Evolutionary conservation across 37 sponge, comb jelly and placozoan genomes (phyloP).

Genomic region (Agelas oroides): DNA sequence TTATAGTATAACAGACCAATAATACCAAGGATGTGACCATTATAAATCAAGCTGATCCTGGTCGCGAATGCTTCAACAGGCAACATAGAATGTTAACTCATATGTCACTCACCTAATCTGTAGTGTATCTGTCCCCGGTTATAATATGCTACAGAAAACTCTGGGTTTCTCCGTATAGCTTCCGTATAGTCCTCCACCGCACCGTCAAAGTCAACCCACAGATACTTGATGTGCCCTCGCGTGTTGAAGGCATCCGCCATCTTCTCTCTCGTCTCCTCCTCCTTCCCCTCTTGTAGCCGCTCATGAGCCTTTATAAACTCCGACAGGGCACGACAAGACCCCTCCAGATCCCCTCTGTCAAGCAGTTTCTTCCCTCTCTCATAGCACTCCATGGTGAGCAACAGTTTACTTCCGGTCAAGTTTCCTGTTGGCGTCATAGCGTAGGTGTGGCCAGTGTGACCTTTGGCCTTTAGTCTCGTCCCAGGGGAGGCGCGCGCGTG

Average conservation of each 20-base stretch:
- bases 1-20: too few species aligned
- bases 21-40: too few species aligned
- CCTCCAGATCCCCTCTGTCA: slow-evolving; percentile 26
- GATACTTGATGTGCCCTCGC: slow-evolving; percentile 85
- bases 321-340: slow-evolving; percentile 19
- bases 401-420: neutral
- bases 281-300: neutral
- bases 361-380: slow-evolving; percentile 26
- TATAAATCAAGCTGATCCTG: too few species aligned
- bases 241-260: slow-evolving; percentile 84
- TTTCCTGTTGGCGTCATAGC: too few species aligned
- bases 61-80: too few species aligned
- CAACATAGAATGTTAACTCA: too few species aligned
- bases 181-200: slow-evolving; percentile 90
- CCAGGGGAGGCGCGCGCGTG: too few species aligned
- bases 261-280: neutral
- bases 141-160: slow-evolving; percentile 85
- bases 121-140: slow-evolving; percentile 95
- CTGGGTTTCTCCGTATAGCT: slow-evolving; percentile 67
- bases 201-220: slow-evolving; percentile 85
- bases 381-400: neutral
- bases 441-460: too few species aligned
- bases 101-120: slow-evolving; percentile 72
- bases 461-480: too few species aligned
- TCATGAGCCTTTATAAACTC: slow-evolving; percentile 20